Evolutionary conservation across 2,888 invertebrate genomes (phyloP).

Genomic region (Incurvaria masculella): DNA sequence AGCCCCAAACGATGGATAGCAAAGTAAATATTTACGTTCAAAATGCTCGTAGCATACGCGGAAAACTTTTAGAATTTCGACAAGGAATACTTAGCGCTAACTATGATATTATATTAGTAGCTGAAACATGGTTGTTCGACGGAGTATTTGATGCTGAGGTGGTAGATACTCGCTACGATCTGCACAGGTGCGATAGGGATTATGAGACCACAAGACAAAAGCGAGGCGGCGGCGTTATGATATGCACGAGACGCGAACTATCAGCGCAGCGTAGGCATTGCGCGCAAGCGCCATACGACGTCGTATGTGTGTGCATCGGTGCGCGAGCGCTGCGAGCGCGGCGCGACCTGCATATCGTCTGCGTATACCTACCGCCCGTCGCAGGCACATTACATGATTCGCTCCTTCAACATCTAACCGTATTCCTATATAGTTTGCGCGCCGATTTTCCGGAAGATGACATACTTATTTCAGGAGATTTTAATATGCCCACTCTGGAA

Average conservation of each 20-base stretch:
- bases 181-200: not conserved
- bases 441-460: not conserved
- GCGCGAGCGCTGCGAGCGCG: not conserved
- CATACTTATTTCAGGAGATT: not conserved
- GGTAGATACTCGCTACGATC: not conserved
- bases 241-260: no score
- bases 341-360: not conserved
- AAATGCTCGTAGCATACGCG: not conserved
- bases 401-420: not conserved
- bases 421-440: not conserved
- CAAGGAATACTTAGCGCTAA: not conserved
- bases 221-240: no score
- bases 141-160: not conserved
- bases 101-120: not conserved
- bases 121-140: not conserved
- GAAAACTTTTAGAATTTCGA: not conserved
- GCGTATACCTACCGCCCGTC: not conserved
- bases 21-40: not conserved
- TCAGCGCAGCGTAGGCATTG: not conserved
- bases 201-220: not conserved
- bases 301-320: not conserved
- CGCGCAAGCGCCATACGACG: not conserved
- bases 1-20: no score
- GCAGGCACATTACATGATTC: not conserved
- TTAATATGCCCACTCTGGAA: not conserved